Evolutionary conservation across 1,140 invertebrate genomes (phyloP).

Genomic region (Drosophila oshimai): DNA sequence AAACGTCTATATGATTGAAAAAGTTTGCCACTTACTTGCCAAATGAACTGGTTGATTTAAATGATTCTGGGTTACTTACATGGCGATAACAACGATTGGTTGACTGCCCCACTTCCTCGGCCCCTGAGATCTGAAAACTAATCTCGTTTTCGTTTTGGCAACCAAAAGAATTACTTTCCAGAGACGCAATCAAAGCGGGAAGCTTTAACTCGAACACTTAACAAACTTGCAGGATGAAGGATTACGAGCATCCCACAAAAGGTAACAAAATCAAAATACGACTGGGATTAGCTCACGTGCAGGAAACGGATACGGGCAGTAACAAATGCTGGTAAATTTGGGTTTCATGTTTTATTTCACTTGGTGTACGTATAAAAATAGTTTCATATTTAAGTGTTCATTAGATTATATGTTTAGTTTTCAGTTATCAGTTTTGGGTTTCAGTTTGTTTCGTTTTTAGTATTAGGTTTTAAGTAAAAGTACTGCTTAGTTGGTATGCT

Average conservation of each 20-base stretch:
- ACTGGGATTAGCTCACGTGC: constrained; percentile 54
- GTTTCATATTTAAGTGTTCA: constrained; percentile 10
- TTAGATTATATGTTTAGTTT: constrained; percentile 1
- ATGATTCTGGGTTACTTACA: constrained; percentile 22
- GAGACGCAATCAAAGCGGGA: constrained; percentile 3
- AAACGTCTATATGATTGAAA: background rate
- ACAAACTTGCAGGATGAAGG: constrained; percentile 41
- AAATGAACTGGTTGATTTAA: background rate
- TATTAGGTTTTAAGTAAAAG: constrained; percentile 30
- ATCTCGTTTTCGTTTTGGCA: constrained; percentile 56
- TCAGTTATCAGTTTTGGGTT: constrained; percentile 2
- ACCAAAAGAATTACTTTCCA: constrained; percentile 62
- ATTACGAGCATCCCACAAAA: constrained; percentile 35
- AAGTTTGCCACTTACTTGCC: constrained; percentile 44
- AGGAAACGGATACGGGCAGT: constrained; percentile 15
- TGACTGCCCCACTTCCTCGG: background rate
- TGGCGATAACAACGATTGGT: background rate
- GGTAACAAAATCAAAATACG: constrained; percentile 27
- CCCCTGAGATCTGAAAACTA: constrained; percentile 54
- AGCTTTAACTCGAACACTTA: constrained; percentile 25
- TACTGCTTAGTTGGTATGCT: constrained; percentile 55
- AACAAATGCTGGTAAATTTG: constrained; percentile 3
- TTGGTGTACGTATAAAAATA: constrained; percentile 29
- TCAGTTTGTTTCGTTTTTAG: constrained; percentile 2
- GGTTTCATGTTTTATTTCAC: constrained; percentile 44